phyloP scores from a whole-genome alignment of 2,888 invertebrate species.

The Tridacna gigas region DNA sequence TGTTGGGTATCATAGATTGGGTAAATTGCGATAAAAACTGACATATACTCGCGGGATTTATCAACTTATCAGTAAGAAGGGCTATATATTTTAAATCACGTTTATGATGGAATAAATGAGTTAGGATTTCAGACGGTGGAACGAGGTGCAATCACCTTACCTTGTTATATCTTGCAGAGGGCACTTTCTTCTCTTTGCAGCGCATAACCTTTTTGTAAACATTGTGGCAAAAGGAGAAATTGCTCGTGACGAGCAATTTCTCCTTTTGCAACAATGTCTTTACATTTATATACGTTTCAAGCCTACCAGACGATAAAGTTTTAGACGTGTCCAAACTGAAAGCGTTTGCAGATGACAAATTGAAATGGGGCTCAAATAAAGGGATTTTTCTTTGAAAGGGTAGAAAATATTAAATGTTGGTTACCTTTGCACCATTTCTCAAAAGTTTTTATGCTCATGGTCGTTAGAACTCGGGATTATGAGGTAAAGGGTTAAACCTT shows the following conservation, averaged over 20 bases:
- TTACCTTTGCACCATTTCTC: no score
- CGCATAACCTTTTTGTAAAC: neutral
- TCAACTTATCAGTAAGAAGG: slow-evolving; percentile 15
- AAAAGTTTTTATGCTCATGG: neutral
- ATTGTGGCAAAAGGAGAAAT: neutral
- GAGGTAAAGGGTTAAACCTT: neutral
- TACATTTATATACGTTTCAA: no score
- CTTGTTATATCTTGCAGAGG: no score
- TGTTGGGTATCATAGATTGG: slow-evolving; percentile 20
- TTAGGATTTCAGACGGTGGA: slow-evolving; percentile 2
- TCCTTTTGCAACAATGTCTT: neutral
- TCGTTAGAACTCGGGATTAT: neutral
- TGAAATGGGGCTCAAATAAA: no score
- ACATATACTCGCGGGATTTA: slow-evolving; percentile 10
- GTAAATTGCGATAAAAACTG: slow-evolving; percentile 14
- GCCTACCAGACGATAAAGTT: no score
- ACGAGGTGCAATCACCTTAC: neutral
- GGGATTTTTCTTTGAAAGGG: no score
- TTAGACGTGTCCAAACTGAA: no score
- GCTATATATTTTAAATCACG: slow-evolving; percentile 23
- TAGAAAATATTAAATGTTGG: no score
- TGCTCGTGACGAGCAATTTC: neutral
- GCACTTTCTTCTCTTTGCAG: no score
- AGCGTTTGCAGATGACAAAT: no score
- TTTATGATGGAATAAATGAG: slow-evolving; percentile 21